These are phyloP conservation scores for Acleris cristana DNA, from an alignment of 2,888 invertebrate species.

Conservation along the genomic window DNA sequence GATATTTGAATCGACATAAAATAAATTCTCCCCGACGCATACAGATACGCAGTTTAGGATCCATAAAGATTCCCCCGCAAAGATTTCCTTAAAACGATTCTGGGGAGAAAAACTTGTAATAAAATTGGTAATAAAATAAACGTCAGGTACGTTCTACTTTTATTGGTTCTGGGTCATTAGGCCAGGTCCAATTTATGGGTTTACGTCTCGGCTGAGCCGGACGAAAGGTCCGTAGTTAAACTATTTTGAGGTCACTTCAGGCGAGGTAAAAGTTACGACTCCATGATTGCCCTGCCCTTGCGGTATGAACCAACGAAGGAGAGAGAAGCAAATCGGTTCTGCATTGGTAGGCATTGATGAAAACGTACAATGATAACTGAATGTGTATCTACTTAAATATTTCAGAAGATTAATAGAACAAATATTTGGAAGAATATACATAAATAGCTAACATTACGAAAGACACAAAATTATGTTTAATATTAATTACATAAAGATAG, in stretches of 20 bases:
- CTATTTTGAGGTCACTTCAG: conserved; percentile 26
- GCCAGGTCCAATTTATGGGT: conserved; percentile 32
- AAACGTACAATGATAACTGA: too few relatives aligned
- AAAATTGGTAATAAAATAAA: conserved; percentile 37
- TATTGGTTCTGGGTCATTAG: conserved; percentile 36
- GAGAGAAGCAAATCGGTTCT: too few relatives aligned
- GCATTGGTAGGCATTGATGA: too few relatives aligned
- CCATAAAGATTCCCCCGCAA: conserved; percentile 31
- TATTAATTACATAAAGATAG: too few relatives aligned
- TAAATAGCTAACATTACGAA: too few relatives aligned
- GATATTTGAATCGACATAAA: conserved; percentile 16
- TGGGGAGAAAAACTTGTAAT: conserved; percentile 32
- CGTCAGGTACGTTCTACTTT: conserved; percentile 34
- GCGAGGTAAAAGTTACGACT: conserved; percentile 18
- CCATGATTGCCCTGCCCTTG: conserved; percentile 1
- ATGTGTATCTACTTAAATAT: too few relatives aligned
- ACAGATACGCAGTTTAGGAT: conserved; percentile 29
- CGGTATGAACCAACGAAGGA: too few relatives aligned
- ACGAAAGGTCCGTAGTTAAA: conserved; percentile 30
- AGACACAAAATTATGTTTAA: too few relatives aligned
- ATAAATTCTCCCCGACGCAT: conserved; percentile 15
- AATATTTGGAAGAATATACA: too few relatives aligned
- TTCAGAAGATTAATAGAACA: too few relatives aligned
- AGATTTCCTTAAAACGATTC: conserved; percentile 32
- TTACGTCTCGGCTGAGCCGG: conserved; percentile 29